Conservation (phyloP, 2,113 vertebrate species). For the Coregonus clupeaformis region DNA sequence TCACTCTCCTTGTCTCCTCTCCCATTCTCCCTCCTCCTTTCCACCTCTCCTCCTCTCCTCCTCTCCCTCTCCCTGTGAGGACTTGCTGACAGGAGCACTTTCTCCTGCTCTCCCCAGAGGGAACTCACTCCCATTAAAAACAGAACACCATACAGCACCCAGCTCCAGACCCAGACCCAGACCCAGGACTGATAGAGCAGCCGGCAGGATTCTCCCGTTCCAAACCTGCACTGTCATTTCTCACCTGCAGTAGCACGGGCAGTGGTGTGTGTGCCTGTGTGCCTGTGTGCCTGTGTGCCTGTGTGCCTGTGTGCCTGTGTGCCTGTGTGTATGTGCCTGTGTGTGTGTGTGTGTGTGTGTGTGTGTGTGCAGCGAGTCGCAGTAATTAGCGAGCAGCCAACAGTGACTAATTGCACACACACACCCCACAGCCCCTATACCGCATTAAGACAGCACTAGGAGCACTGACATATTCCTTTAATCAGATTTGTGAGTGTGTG, state of each 20-base stretch:
- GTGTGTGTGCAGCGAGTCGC: not conserved
- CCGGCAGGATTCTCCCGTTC: no score
- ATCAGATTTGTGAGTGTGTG: slow-evolving; percentile 6
- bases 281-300: not conserved
- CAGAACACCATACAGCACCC: no score
- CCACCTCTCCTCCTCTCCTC: no score
- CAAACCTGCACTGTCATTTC: not conserved
- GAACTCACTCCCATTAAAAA: no score
- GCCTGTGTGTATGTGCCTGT: not conserved
- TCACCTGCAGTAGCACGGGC: not conserved
- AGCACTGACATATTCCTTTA: not conserved
- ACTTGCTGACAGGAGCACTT: no score
- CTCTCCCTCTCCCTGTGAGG: no score
- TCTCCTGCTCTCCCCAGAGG: no score
- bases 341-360: not conserved
- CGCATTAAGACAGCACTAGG: no score
- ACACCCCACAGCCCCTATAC: not conserved
- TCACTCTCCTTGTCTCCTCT: no score
- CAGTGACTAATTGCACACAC: slow-evolving; percentile 16
- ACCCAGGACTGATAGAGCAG: not conserved
- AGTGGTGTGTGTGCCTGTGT: not conserved
- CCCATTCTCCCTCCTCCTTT: no score
- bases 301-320: not conserved
- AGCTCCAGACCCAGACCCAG: not conserved
- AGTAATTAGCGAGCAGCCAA: slow-evolving; percentile 23